Percentiles rank a stretch among this genome's conserved stretches.
Evolutionary conservation across 2,113 vertebrate species (phyloP).

Genomic region (Spea multiplicata): DNA sequence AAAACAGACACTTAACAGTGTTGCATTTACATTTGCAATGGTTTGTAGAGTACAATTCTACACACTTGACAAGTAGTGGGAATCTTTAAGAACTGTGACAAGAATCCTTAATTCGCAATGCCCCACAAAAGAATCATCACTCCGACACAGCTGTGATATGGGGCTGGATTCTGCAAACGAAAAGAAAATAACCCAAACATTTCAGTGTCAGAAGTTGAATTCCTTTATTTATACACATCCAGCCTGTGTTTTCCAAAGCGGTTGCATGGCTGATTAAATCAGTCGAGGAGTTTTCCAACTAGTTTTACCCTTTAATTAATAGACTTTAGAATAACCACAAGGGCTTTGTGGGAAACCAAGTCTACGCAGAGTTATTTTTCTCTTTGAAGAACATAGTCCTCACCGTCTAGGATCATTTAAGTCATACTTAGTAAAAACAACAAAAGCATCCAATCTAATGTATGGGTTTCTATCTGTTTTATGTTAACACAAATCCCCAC

Average conservation of each 20-base stretch:
- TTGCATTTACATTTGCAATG: not conserved
- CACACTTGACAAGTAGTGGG: not conserved
- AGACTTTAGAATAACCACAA: constrained; percentile 71
- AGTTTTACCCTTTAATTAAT: constrained; percentile 71
- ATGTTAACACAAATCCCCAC: constrained; percentile 62
- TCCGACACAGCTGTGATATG: constrained; percentile 34
- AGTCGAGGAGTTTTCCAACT: constrained; percentile 58
- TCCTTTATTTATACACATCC: constrained; percentile 50
- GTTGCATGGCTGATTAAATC: constrained; percentile 55
- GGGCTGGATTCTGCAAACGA: constrained; percentile 36
- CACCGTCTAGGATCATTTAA: constrained; percentile 66
- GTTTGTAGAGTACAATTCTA: not conserved
- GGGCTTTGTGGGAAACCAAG: constrained; percentile 62
- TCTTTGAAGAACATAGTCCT: constrained; percentile 59
- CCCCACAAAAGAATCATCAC: constrained; percentile 34
- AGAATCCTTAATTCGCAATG: constrained; percentile 18
- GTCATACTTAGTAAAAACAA: constrained; percentile 60
- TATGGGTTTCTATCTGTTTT: constrained; percentile 64
- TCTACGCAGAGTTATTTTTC: constrained; percentile 64
- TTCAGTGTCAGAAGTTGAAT: constrained; percentile 46
- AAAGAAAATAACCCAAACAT: constrained; percentile 24
- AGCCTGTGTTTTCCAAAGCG: constrained; percentile 53
- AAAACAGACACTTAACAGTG: not conserved
- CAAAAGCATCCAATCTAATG: constrained; percentile 54
- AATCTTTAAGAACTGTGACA: constrained; percentile 12